phyloP scores from a whole-genome alignment of 2,888 invertebrate genomes.

The Drosophila longiperda region DNA sequence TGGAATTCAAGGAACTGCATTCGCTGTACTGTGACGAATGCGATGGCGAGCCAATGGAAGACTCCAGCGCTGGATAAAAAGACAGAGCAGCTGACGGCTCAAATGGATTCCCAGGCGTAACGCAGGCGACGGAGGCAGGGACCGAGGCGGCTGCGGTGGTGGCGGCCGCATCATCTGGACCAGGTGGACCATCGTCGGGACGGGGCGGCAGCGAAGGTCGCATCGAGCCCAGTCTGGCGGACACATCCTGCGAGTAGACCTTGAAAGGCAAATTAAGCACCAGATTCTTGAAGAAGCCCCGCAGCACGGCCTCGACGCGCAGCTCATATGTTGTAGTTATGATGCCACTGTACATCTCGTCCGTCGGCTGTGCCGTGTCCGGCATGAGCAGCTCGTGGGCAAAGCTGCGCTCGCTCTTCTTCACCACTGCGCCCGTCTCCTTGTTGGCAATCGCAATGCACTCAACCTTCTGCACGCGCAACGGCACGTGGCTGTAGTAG shows the following conservation, averaged over 20 bases:
- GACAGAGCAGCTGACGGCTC: conserved; percentile 59
- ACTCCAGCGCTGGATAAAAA: conserved; percentile 73
- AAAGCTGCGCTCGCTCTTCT: conserved; percentile 84
- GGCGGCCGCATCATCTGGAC: conserved; percentile 37
- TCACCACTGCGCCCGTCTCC: conserved; percentile 84
- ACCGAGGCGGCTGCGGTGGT: background rate
- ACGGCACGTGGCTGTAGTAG: conserved; percentile 82
- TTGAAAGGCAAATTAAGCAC: conserved; percentile 81
- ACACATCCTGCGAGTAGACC: conserved; percentile 78
- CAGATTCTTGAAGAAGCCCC: conserved; percentile 84
- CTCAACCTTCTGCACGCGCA: conserved; percentile 81
- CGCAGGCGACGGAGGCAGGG: background rate
- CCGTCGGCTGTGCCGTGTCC: conserved; percentile 82
- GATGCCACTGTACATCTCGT: conserved; percentile 76
- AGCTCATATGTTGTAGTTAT: conserved; percentile 83
- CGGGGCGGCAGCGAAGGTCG: conserved; percentile 64
- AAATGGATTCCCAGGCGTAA: conserved; percentile 76
- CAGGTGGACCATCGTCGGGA: conserved; percentile 62
- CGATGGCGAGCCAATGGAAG: conserved; percentile 82
- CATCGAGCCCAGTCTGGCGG: conserved; percentile 42
- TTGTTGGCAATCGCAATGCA: conserved; percentile 81
- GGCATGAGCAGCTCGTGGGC: conserved; percentile 84
- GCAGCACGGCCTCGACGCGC: conserved; percentile 83
- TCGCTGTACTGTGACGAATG: conserved; percentile 82
- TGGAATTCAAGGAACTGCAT: conserved; percentile 83